Evolutionary conservation across 37 sponge, comb jelly and placozoan species (phyloP), one percentile per base, ranked within the genome.

Genomic region (Agelas oroides): DNA sequence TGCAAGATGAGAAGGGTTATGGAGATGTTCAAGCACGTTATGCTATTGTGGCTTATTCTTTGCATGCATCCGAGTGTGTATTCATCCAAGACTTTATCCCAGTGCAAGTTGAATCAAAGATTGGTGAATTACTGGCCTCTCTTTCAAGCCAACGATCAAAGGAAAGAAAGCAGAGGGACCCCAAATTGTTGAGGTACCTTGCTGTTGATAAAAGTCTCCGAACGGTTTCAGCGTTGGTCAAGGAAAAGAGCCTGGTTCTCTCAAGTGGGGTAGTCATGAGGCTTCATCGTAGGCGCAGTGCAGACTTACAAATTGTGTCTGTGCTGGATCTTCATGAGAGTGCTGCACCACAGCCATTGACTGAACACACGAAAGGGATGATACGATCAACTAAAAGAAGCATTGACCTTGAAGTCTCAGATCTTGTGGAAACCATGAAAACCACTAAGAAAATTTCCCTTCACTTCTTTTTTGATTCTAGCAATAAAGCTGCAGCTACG

Each of bases 251-350:
- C 3, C 8, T 46, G 46, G 46, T 46, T 46, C 46, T 46, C 46
- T 12, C 6, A 12, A 46, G 8, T 8, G 46, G 46, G 3, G 62
- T 61, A 14, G 69, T 16, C 2, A 55, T 30, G 17, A 55, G 20
- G 27, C 76, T 76, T 17, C n/a, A 37, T 27, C 46, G 21, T 56
- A 70, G 77, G 20, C 66, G 38, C n/a, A 46, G 46, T 1, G 61
- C 84, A 6, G 76, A 84, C 27, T 24, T 84, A 5, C 77, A 84
- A 55, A 25, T 84, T 1, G 62, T 83, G 53, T 25, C 74, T 35
- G 5, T 75, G 11, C 36, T 36, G 5, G 24, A 76, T 65, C 63
- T 78, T 33, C 36, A 78, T 0, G 11, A 21, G 25, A 27, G 2
- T 28, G 36, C 23, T 35, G 2, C 76, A 38, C 33, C 59, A 30